phyloP scores from a whole-genome alignment of 2,113 vertebrate genomes.

The Myotis davidii region DNA sequence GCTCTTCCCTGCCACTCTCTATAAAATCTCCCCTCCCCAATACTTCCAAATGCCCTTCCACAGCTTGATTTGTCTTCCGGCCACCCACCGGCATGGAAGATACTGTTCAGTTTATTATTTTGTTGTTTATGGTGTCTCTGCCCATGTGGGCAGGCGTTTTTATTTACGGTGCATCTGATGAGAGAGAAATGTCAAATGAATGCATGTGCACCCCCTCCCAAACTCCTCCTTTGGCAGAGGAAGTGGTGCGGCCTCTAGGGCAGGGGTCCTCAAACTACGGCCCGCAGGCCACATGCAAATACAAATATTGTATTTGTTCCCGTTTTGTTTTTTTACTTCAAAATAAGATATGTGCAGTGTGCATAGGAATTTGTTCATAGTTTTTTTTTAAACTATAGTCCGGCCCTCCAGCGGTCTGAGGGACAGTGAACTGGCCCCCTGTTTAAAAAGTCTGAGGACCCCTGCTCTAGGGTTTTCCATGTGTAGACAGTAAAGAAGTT shows the following conservation, averaged over 20 bases:
- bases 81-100: neutral
- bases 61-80: neutral
- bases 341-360: too few species aligned
- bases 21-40: accelerated
- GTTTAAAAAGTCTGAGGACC: too few species aligned
- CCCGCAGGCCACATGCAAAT: too few species aligned
- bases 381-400: too few species aligned
- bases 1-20: too few species aligned
- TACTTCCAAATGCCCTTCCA: too few species aligned
- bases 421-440: too few species aligned
- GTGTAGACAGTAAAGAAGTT: neutral
- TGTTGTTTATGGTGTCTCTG: neutral
- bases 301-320: too few species aligned
- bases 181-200: neutral
- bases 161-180: neutral
- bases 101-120: neutral
- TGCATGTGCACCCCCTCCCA: neutral
- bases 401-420: too few species aligned
- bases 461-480: neutral
- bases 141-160: neutral
- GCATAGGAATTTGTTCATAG: too few species aligned
- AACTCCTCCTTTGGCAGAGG: neutral
- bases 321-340: too few species aligned
- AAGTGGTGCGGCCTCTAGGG: neutral
- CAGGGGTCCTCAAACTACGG: too few species aligned